A percentile compares a stretch with the other conserved stretches of the same genome.
Evolutionary conservation across 37 sponge, comb jelly and placozoan species (phyloP).

Genomic region (Aplysina aerophoba): DNA sequence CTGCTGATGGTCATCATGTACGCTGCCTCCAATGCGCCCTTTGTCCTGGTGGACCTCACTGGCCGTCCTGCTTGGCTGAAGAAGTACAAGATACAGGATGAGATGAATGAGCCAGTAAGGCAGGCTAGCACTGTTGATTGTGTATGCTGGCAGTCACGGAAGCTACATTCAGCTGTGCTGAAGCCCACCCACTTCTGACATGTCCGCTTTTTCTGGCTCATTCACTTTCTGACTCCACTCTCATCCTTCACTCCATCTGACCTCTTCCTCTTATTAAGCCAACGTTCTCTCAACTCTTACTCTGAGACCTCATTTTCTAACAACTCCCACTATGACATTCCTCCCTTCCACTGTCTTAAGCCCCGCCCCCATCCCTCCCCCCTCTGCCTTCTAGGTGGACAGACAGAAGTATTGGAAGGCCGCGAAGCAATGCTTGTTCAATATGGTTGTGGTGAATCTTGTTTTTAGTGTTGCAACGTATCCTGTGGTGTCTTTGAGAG

Average conservation of each 20-base stretch:
- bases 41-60: conserved; percentile 33
- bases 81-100: conserved; percentile 91
- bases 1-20: not conserved
- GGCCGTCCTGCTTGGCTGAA: conserved; percentile 59
- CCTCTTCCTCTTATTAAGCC: not conserved
- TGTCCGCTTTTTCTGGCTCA: not conserved
- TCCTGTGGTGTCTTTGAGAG: conserved; percentile 51
- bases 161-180: no score
- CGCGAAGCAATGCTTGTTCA: conserved; percentile 48
- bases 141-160: no score
- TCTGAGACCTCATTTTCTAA: not conserved
- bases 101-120: conserved; percentile 41
- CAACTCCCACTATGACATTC: not conserved
- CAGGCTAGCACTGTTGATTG: no score
- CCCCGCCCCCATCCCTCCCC: no score
- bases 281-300: no score
- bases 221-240: not conserved
- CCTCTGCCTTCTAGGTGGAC: conserved; percentile 56
- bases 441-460: conserved; percentile 57
- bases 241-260: not conserved
- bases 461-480: conserved; percentile 52
- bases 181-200: no score
- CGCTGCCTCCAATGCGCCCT: not conserved
- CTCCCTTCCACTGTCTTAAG: no score
- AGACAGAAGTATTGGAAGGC: conserved; percentile 59